Conservation (phyloP, 1,140 invertebrate species). For the Drosophila dunni region DNA sequence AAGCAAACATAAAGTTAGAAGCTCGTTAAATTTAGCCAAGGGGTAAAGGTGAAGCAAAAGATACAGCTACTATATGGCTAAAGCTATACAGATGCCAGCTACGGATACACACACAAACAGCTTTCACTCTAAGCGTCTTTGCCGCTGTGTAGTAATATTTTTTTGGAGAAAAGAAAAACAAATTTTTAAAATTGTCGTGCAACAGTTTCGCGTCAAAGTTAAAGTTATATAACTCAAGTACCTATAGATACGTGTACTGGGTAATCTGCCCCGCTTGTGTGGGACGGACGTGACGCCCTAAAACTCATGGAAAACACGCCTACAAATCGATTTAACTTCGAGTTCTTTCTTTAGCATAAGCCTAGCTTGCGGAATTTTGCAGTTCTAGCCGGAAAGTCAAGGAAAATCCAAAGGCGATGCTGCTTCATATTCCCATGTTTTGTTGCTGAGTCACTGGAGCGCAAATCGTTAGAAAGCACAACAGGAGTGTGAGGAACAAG, state of each 20-base stretch:
- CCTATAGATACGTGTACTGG: constrained; percentile 40
- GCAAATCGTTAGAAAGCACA: constrained; percentile 56
- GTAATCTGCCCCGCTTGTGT: constrained; percentile 55
- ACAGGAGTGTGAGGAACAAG: constrained; percentile 16
- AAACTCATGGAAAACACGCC: constrained; percentile 36
- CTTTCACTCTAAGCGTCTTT: constrained; percentile 60
- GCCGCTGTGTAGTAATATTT: constrained; percentile 7
- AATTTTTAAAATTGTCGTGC: constrained; percentile 64
- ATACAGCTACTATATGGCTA: constrained; percentile 14
- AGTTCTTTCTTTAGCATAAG: constrained; percentile 60
- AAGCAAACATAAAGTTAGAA: constrained; percentile 82
- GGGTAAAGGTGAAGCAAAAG: constrained; percentile 53
- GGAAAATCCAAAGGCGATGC: constrained; percentile 23
- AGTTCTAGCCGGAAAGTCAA: constrained; percentile 30
- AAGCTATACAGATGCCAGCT: constrained; percentile 8
- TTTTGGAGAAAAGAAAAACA: constrained; percentile 18
- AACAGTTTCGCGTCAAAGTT: constrained; percentile 51
- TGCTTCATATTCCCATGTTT: background rate
- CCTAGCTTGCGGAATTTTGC: constrained; percentile 61
- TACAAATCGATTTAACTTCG: constrained; percentile 38
- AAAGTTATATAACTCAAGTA: constrained; percentile 47
- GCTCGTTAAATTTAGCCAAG: constrained; percentile 80
- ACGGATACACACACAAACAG: constrained; percentile 41
- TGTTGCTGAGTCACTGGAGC: constrained; percentile 57
- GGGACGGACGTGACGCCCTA: constrained; percentile 64